phyloP scores from a whole-genome alignment of 1,140 invertebrate genomes.

The Nixonia krombeini region DNA sequence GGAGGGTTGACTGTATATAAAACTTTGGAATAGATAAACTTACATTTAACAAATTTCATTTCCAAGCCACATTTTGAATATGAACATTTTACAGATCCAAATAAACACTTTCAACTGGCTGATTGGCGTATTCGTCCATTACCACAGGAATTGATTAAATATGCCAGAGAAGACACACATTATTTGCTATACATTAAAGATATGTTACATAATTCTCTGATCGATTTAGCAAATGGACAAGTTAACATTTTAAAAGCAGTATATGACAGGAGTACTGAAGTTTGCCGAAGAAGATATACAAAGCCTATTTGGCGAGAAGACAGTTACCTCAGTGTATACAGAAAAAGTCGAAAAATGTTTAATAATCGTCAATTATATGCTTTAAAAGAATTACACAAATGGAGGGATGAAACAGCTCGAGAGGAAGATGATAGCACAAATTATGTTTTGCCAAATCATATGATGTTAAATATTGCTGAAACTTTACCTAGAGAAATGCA shows the following conservation, averaged over 20 bases:
- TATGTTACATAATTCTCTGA: slow-evolving; percentile 82
- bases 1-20: too few relatives aligned
- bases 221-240: slow-evolving; percentile 78
- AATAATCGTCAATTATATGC: slow-evolving; percentile 90
- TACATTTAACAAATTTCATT: background rate
- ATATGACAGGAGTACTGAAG: slow-evolving; percentile 78
- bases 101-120: slow-evolving; percentile 94
- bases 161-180: slow-evolving; percentile 96
- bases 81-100: slow-evolving; percentile 69
- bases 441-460: slow-evolving; percentile 96
- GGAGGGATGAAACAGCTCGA: slow-evolving; percentile 90
- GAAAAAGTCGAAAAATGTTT: slow-evolving; percentile 85
- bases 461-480: slow-evolving; percentile 92
- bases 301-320: slow-evolving; percentile 83
- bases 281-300: slow-evolving; percentile 86
- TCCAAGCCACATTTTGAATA: background rate
- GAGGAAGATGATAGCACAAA: slow-evolving; percentile 91
- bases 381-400: slow-evolving; percentile 85
- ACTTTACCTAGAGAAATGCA: slow-evolving; percentile 93
- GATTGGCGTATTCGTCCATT: slow-evolving; percentile 98
- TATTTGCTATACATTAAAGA: slow-evolving; percentile 96
- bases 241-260: slow-evolving; percentile 81
- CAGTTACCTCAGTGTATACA: slow-evolving; percentile 83
- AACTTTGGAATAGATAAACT: too few relatives aligned
- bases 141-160: slow-evolving; percentile 85